These are phyloP conservation scores for Elgonia sp. DNA, from an alignment of 2,888 invertebrate genomes.

Conservation along the genomic window DNA sequence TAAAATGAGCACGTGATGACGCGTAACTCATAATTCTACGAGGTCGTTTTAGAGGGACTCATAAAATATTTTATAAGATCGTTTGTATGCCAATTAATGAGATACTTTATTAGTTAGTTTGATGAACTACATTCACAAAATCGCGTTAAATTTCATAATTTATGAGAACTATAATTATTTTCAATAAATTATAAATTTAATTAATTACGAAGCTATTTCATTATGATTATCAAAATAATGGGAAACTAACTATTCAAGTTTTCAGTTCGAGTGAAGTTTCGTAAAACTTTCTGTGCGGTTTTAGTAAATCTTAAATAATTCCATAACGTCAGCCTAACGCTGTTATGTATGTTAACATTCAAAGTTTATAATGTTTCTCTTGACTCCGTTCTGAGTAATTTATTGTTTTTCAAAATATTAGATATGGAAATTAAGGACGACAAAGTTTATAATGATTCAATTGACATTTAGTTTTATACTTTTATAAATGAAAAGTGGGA, in stretches of 20 bases:
- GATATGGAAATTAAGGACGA: too few species aligned
- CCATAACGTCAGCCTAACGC: neutral
- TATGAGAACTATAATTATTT: constrained; percentile 11
- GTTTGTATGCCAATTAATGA: constrained; percentile 40
- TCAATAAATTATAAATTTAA: constrained; percentile 16
- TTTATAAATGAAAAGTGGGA: too few species aligned
- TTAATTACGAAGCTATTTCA: constrained; percentile 2
- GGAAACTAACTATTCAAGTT: constrained; percentile 19
- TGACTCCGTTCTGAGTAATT: neutral
- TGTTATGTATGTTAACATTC: constrained; percentile 4
- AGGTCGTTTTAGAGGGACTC: neutral
- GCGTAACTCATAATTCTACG: constrained; percentile 30
- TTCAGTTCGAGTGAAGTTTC: constrained; percentile 8
- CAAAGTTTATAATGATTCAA: too few species aligned
- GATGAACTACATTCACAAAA: too few species aligned
- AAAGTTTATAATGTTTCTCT: constrained; percentile 3
- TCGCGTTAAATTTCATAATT: neutral
- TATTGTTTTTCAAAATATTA: neutral
- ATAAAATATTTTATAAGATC: constrained; percentile 46
- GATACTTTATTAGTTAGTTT: neutral
- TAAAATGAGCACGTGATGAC: constrained; percentile 19
- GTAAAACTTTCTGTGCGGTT: constrained; percentile 26
- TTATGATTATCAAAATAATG: constrained; percentile 32
- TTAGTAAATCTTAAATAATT: constrained; percentile 32
- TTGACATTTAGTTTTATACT: too few species aligned